These are phyloP conservation scores for Penaeus indicus DNA, from an alignment of 1,140 invertebrate genomes.

Conservation along the genomic window DNA sequence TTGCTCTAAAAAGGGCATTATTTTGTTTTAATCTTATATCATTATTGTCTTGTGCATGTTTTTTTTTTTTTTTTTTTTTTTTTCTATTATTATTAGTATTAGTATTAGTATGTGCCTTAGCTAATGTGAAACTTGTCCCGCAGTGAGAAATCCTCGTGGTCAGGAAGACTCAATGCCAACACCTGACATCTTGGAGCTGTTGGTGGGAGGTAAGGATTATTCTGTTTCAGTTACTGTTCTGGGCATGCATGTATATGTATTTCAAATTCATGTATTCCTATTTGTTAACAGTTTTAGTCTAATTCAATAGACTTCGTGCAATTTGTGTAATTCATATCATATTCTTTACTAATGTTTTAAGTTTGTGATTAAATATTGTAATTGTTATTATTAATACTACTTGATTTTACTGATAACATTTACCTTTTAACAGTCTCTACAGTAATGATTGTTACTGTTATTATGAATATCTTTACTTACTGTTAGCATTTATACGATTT, in stretches of 20 bases:
- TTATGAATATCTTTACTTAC: neutral
- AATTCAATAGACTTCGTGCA: too few relatives aligned
- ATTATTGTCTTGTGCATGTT: neutral
- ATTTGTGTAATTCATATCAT: too few relatives aligned
- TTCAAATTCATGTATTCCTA: neutral
- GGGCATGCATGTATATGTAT: neutral
- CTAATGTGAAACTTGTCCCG: neutral
- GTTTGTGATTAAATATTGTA: too few relatives aligned
- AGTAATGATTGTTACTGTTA: neutral
- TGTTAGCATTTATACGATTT: neutral
- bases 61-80: neutral
- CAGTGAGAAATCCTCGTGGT: conserved; percentile 23
- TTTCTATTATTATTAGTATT: neutral
- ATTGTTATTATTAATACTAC: too few relatives aligned
- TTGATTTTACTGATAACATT: too few relatives aligned
- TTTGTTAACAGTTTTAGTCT: too few relatives aligned
- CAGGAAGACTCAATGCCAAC: conserved; percentile 44
- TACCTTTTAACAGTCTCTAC: too few relatives aligned
- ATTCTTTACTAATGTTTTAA: too few relatives aligned
- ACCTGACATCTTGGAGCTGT: conserved; percentile 26
- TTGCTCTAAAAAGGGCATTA: neutral
- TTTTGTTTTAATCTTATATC: neutral
- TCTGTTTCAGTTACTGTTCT: neutral
- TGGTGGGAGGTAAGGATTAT: conserved; percentile 33
- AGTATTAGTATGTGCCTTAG: conserved; percentile 12